Evolutionary conservation across 2,113 vertebrate species (phyloP), one percentile per base, ranked within the genome.

Genomic region (Callipepla squamata): DNA sequence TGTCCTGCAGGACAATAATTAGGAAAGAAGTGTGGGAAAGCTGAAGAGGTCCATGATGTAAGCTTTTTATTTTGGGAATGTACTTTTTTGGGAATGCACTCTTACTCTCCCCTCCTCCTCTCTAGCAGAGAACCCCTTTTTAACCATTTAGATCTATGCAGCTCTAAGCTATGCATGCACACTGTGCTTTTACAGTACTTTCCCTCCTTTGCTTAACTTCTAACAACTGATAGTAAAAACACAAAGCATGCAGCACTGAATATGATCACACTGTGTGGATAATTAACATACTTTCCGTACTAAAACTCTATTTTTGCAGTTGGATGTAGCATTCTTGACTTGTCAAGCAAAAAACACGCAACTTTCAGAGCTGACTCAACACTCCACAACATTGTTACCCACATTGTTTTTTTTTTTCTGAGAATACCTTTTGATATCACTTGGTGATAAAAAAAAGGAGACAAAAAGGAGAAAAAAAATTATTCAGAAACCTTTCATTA

Each of bases 1-100:
- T 96, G 97, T 90, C 96, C 94, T 83, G 91, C 86, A 87, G 97
- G 94, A 93, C 82, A 91, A 95, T 93, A 96, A 96, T 95, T 96
- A 96, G 96, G 89, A 93, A 92, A 94, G 86, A 97, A 96, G 97
- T 98, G 97, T 97, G 98, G 97, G 98, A 98, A 98, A 95, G 58
- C 89, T 55, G 73, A 93, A 95, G 75, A 96, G 57, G 76, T 75
- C 92, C 86, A 81, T 94, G 96, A 97, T 95, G 93, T 97, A 90
- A 94, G 94, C 94, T 90, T 93, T 92, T 96, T 95, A 96, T 95
- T 97, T 92, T 94, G 93, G 97, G 91, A 87, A 93, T 95, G 95
- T 90, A 91, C 92, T 92, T 95, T 97, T 97, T 97, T 96, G 96
- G 96, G 94, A 97, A 97, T 97, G 96, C 92, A 97, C 87, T 93